phyloP scores from a whole-genome alignment of 2,113 vertebrate species.

The Gobio gobio region DNA sequence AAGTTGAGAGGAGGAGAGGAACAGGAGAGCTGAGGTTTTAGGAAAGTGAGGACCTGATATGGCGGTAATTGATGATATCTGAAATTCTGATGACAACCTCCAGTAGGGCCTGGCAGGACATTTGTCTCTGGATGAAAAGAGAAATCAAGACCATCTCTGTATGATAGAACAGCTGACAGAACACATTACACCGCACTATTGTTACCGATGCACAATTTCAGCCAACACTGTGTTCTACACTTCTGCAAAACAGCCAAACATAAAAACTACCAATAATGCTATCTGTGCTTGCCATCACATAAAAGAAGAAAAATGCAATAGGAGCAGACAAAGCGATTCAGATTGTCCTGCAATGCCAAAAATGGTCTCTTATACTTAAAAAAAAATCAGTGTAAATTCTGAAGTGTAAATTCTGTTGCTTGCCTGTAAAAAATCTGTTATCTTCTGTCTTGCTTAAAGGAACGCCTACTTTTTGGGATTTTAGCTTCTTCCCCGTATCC shows the following conservation, averaged over 20 bases:
- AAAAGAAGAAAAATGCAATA: neutral
- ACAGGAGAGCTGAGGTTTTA: constrained; percentile 28
- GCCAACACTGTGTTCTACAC: constrained; percentile 1
- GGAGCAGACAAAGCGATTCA: neutral
- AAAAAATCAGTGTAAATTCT: too few relatives aligned
- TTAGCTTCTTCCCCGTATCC: too few relatives aligned
- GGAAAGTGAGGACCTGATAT: constrained; percentile 45
- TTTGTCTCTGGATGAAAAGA: constrained; percentile 50
- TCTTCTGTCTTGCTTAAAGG: too few relatives aligned
- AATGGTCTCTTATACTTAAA: too few relatives aligned
- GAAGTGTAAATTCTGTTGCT: too few relatives aligned
- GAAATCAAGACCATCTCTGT: constrained; percentile 24
- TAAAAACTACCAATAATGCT: neutral
- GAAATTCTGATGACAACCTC: constrained; percentile 50
- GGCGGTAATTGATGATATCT: constrained; percentile 48
- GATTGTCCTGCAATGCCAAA: neutral
- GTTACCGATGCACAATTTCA: neutral
- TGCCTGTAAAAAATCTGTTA: too few relatives aligned
- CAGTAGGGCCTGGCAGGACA: constrained; percentile 49
- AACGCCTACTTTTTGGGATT: too few relatives aligned
- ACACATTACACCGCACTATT: constrained; percentile 14
- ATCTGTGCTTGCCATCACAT: neutral
- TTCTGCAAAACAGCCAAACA: neutral
- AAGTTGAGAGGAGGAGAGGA: neutral
- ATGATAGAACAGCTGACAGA: constrained; percentile 38